A percentile compares a stretch with the other conserved stretches of the same genome.
These are phyloP conservation scores for Vombatus ursinus DNA, from an alignment of 2,113 vertebrate species.

Conservation along the genomic window DNA sequence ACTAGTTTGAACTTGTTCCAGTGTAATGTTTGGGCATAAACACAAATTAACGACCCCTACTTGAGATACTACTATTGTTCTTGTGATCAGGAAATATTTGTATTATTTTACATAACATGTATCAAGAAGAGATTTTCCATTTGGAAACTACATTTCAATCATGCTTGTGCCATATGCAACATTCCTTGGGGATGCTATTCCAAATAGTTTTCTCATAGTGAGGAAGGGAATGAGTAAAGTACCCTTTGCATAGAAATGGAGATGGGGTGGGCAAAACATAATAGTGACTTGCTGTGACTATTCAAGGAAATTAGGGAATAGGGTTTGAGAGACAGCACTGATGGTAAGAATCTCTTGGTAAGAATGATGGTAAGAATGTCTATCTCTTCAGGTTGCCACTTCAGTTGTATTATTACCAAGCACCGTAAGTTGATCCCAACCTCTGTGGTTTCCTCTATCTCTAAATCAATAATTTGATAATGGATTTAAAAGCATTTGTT, in stretches of 20 bases:
- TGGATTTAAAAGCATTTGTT: background rate
- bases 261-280: background rate
- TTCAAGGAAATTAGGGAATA: background rate
- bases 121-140: background rate
- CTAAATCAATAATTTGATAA: too few relatives aligned
- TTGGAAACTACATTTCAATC: background rate
- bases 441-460: too few relatives aligned
- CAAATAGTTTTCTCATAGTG: background rate
- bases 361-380: background rate
- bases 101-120: background rate
- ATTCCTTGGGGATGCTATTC: background rate
- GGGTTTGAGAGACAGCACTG: background rate
- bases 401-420: background rate
- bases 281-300: background rate
- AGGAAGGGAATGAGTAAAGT: background rate
- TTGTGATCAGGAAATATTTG: background rate
- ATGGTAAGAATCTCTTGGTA: background rate
- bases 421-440: background rate
- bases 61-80: background rate
- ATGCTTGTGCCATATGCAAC: background rate
- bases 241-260: background rate
- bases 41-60: background rate
- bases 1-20: background rate
- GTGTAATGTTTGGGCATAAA: background rate
- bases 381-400: background rate